Evolutionary conservation across 2,113 vertebrate species (phyloP), one percentile per base, ranked within the genome.

Genomic region (Ochotona princeps): DNA sequence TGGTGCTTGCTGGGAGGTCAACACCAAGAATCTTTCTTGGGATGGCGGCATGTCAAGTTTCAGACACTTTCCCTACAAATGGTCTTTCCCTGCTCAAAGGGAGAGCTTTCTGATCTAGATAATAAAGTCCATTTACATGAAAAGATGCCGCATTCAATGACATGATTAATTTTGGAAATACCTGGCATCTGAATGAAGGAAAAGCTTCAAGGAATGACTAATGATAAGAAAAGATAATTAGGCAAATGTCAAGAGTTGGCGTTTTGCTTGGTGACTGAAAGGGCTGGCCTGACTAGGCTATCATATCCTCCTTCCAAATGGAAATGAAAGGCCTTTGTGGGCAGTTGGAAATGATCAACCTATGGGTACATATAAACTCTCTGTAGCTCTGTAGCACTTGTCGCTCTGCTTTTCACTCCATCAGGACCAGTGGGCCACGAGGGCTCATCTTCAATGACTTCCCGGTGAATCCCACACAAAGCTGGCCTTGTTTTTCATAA

Each of bases 161-260:
- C 97, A 97, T 98, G 98, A 98, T 98, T 98, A 98, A 98, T 98
- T 98, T 98, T 76, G 82, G 98, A 98, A 98, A 98, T 99, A 99
- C 98, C 98, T 98, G 98, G 98, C 98, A 98, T 98, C 95, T 98
- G 98, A 98, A 98, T 97, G 98, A 98, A 98, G 96, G 89, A 66
- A 88, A 97, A 97, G 83, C 97, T 97, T 98, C 97, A 96, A 97
- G 97, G 98, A 97, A 97, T 98, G 98, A 98, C 97, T 98, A 97
- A 98, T 98, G 97, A 98, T 96, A 97, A 98, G 97, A 97, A 98
- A 97, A 98, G 97, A 98, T 98, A 98, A 98, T 98, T 98, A 98
- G 97, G 97, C 96, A 97, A 97, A 98, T 97, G 97, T 98, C 97
- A 97, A 95, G 95, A 97, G 97, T 94, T 91, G 78, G 92, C 95